Conservation (phyloP, 2,113 vertebrate genomes). For the Dromiciops gliroides region DNA sequence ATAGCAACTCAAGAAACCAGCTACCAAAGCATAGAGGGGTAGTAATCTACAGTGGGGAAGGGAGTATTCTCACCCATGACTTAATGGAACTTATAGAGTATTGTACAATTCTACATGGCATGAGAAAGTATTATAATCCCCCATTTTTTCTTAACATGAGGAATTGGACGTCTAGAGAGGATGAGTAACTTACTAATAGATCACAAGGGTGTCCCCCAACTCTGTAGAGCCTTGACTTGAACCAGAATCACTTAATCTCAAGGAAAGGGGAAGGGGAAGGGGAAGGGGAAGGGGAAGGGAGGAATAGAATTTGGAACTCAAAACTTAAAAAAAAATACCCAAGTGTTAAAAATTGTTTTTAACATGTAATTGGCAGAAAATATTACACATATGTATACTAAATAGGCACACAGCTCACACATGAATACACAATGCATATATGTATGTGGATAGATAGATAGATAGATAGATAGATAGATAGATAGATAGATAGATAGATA, state of each 20-base stretch:
- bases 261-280: not conserved
- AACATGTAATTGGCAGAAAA: not conserved
- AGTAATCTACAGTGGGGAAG: not conserved
- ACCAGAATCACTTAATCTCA: not conserved
- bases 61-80: not conserved
- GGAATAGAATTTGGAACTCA: not conserved
- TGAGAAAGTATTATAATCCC: not conserved
- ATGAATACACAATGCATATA: not conserved
- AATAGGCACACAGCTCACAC: too few relatives aligned
- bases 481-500: too few relatives aligned
- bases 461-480: too few relatives aligned
- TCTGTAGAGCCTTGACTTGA: not conserved
- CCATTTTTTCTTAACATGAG: not conserved
- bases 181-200: not conserved
- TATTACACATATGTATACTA: not conserved
- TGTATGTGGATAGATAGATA: not conserved
- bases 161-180: not conserved
- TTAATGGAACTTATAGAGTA: not conserved
- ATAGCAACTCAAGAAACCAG: not conserved
- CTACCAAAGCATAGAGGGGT: not conserved
- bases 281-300: not conserved
- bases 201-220: not conserved
- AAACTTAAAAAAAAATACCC: not conserved
- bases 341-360: not conserved
- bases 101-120: not conserved